These are phyloP conservation scores for Aphaenogaster rudis DNA, from an alignment of 1,140 invertebrate genomes.

Conservation along the genomic window DNA sequence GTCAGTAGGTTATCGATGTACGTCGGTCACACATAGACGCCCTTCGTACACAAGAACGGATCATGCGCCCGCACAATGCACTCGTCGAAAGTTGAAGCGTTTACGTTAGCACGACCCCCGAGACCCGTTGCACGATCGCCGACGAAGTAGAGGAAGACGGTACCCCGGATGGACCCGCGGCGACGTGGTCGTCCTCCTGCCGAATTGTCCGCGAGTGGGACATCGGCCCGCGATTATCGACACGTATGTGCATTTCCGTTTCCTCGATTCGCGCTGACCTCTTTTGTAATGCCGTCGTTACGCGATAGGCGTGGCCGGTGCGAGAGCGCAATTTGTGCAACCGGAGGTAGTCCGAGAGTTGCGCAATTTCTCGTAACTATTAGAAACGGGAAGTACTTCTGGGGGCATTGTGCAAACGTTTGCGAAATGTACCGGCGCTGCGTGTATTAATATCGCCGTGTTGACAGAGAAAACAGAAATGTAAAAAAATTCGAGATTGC, in stretches of 20 bases:
- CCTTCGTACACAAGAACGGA: constrained; percentile 12
- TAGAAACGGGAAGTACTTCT: constrained; percentile 1
- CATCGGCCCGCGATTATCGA: constrained; percentile 25
- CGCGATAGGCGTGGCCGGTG: constrained; percentile 48
- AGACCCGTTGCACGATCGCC: neutral
- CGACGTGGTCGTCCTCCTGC: neutral
- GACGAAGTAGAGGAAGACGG: neutral
- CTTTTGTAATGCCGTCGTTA: constrained; percentile 54
- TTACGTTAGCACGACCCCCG: neutral
- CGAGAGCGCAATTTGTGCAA: constrained; percentile 44
- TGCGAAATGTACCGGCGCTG: neutral
- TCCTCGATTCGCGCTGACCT: constrained; percentile 51
- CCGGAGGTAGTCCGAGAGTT: constrained; percentile 5
- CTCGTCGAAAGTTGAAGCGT: neutral
- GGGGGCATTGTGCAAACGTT: neutral
- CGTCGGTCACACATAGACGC: constrained; percentile 18
- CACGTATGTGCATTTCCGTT: constrained; percentile 40
- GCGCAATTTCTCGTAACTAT: constrained; percentile 36
- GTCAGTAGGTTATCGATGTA: constrained; percentile 82
- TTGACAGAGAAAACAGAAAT: neutral
- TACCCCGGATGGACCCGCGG: neutral
- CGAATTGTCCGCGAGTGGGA: neutral
- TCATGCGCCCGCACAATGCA: constrained; percentile 11
- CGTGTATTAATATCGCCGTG: neutral
- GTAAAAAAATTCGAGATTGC: neutral